These are phyloP conservation scores for Tor tambroides DNA, from an alignment of 2,113 vertebrate species.

Conservation along the genomic window DNA sequence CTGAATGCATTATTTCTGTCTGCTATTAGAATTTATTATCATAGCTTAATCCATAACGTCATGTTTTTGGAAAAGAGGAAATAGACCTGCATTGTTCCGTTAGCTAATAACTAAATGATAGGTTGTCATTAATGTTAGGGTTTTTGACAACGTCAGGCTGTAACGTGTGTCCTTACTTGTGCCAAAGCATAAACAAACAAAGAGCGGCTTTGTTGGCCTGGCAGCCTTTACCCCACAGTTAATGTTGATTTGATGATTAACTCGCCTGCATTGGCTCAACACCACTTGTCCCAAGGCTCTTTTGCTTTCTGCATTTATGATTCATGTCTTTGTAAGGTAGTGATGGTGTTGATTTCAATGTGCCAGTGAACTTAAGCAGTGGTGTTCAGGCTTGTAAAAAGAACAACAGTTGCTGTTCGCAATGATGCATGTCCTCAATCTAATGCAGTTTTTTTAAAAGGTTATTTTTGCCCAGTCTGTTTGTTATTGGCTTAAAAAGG, in stretches of 20 bases:
- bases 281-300: slow-evolving; percentile 15
- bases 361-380: neutral
- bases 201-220: slow-evolving; percentile 30
- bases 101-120: slow-evolving; percentile 19
- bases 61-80: neutral
- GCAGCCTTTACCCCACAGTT: slow-evolving; percentile 7
- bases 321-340: slow-evolving; percentile 24
- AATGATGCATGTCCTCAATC: neutral
- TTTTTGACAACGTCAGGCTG: slow-evolving; percentile 12
- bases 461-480: neutral
- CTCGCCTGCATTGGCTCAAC: slow-evolving; percentile 17
- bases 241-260: slow-evolving; percentile 41
- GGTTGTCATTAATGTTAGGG: slow-evolving; percentile 26
- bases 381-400: slow-evolving; percentile 41
- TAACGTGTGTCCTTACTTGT: neutral
- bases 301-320: slow-evolving; percentile 7
- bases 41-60: neutral
- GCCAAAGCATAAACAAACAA: slow-evolving; percentile 36
- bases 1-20: neutral
- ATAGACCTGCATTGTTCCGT: neutral
- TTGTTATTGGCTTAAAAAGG: neutral
- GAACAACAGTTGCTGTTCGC: slow-evolving; percentile 24
- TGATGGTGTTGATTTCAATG: slow-evolving; percentile 34
- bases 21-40: neutral
- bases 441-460: neutral